A percentile compares a stretch with the other conserved stretches of the same genome.
Evolutionary conservation across 2,113 vertebrate genomes (phyloP).

Genomic region (Halichoeres trimaculatus): DNA sequence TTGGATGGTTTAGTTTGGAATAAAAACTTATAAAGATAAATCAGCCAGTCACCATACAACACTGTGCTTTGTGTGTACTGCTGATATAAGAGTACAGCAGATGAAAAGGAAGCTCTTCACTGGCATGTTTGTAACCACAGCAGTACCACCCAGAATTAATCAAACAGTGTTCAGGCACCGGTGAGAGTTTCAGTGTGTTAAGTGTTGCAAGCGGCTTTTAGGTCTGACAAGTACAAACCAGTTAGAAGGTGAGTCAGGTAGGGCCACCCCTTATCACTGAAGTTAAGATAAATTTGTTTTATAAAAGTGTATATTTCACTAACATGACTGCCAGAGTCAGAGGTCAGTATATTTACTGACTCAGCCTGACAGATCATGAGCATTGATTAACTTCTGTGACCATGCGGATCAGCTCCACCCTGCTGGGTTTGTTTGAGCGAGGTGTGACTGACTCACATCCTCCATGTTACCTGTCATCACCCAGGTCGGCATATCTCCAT

Average conservation of each 20-base stretch:
- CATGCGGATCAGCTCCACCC: constrained; percentile 37
- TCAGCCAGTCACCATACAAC: too few relatives aligned
- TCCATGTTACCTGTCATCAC: constrained; percentile 60
- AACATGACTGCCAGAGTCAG: not conserved
- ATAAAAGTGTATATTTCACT: not conserved
- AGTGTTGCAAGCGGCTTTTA: not conserved
- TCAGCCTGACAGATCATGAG: not conserved
- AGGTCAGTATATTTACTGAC: not conserved
- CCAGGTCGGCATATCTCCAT: constrained; percentile 30
- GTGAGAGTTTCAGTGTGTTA: not conserved
- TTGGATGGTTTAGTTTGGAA: too few relatives aligned
- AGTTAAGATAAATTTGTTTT: not conserved
- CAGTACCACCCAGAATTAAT: not conserved
- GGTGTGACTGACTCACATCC: constrained; percentile 63
- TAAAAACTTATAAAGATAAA: not conserved
- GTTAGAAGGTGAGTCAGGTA: constrained; percentile 11
- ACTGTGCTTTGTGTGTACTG: not conserved
- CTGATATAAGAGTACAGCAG: not conserved
- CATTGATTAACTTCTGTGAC: constrained; percentile 1
- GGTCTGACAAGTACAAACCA: constrained; percentile 36
- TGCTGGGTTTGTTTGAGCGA: constrained; percentile 18
- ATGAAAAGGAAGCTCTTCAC: not conserved
- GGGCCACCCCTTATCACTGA: not conserved
- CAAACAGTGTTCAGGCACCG: not conserved
- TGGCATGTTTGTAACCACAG: not conserved